Conservation (phyloP, 1,140 invertebrate genomes). For the Adoxophyes honmai region DNA sequence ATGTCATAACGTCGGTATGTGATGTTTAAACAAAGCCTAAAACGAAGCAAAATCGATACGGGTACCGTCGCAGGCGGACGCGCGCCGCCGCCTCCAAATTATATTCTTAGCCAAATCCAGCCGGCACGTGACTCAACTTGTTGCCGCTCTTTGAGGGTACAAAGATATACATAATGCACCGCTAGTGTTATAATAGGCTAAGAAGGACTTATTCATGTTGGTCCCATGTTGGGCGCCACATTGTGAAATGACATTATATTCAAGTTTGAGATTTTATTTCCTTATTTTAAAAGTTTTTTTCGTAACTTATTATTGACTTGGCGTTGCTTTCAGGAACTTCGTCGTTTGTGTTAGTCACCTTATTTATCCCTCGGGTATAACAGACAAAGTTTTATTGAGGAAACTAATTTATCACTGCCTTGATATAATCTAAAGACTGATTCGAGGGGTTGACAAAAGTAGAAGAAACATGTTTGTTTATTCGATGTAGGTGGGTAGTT, state of each 20-base stretch:
- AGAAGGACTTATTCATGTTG: conserved; percentile 39
- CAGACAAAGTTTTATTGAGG: conserved; percentile 32
- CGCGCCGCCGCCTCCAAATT: conserved; percentile 57
- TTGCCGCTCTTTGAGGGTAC: conserved; percentile 46
- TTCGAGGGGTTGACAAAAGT: conserved; percentile 18
- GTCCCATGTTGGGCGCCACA: conserved; percentile 46
- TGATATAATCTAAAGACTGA: conserved; percentile 43
- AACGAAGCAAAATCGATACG: conserved; percentile 65
- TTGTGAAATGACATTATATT: too few species aligned
- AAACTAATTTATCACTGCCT: conserved; percentile 43
- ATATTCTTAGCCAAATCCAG: conserved; percentile 56
- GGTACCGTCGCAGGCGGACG: conserved; percentile 51
- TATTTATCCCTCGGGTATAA: conserved; percentile 11
- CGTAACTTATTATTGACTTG: background rate
- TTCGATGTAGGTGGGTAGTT: too few species aligned
- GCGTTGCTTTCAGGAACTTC: background rate
- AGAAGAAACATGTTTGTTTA: too few species aligned
- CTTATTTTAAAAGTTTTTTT: background rate
- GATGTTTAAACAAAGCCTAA: conserved; percentile 53
- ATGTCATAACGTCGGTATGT: conserved; percentile 24
- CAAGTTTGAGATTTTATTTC: too few species aligned
- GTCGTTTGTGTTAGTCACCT: conserved; percentile 3
- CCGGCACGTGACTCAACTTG: conserved; percentile 71
- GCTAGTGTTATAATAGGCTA: conserved; percentile 35
- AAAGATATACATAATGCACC: conserved; percentile 20